Evolutionary conservation across 2,113 vertebrate species (phyloP), one percentile per base, ranked within the genome.

Genomic region (Megaceryle torquata): DNA sequence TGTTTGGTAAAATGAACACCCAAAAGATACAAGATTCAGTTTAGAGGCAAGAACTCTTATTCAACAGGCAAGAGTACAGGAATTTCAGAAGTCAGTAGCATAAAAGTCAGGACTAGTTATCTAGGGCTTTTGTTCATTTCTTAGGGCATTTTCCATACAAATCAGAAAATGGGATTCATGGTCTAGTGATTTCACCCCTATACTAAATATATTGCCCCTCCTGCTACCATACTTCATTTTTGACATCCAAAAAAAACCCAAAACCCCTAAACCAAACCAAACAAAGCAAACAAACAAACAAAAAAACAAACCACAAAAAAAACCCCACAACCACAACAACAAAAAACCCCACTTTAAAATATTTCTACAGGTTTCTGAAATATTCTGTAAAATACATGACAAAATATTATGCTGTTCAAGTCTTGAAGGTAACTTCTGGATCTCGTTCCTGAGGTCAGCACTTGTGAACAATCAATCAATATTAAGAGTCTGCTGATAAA

Each of bases 151-250:
- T 81, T 25, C 53, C 13, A 57, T 7, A 77, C 8, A 28, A 28
- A 67, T 31, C 35, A 81, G 7, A 67, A 9, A 37, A 54, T 0
- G 56, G 53, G 25, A 28, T 51, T 67, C 46, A 35, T 1, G 2
- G 53, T 13, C 29, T 25, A 72, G 20, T 41, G 59, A 56, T 50
- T 91, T 67, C 46, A 65, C 5, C 20, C 10, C 56, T 59, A 31
- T 19, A 17, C 16, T 50, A 56, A 75, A 71, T 13, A 13, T 28
- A 88, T 3, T 43, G 35, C 15, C n/a, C 19, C 20, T 21, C 28
- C 5, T 3, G 0, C 15, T 20, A 11, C 2, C 37, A 0, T 19
- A 65, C 3, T 24, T 59, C 3, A 37, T 65, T 84, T 84, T n/a
- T 70, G 6, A 31, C 5, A 54, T 43, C 75, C 59, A 57, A 16